Base-by-base conservation (phyloP, 2,113 vertebrate genomes). In the Rallus limicola region DNA sequence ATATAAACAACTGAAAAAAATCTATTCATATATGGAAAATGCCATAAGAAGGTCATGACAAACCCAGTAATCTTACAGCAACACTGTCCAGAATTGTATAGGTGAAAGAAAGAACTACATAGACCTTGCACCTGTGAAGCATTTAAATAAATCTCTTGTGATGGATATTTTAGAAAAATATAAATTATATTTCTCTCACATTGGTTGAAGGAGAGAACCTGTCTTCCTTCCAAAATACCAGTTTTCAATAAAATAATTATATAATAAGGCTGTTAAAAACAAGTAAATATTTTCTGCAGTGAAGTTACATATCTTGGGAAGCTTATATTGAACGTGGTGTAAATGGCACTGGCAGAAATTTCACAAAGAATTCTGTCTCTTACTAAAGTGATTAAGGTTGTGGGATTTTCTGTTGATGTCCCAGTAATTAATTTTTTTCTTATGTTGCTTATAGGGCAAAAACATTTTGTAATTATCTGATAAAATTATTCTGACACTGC, bases 401-500 rank as follows among this genome's bases (percentile, higher is more conserved):
- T 44, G 59, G 44, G 46, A 78, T 82, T 95, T 88, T 88, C 18
- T 28, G 31, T 53, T 31, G 63, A 55, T 81, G 63, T 29, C 60
- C 17, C 20, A 69, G 11, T 56, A 71, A 65, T 62, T 70, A 81
- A 14, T 34, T 40, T 79, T 79, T 38, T 55, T 48, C 59, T 68
- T 60, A 24, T 56, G n/a, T 71, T 95, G 72, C 69, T 97, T 76
- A 52, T 31, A 88, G 74, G 74, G 53, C 63, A 60, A 60, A 95
- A 84, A 77, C 0, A 34, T 94, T 89, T 65, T 70, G 38, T 50
- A 93, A 90, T 86, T 95, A 92, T 52, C 48, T 72, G 81, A 52
- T n/a, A 34, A 93, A 95, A 74, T 58, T 59, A 64, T 85, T 88
- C 76, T 93, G 84, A 80, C 21, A 28, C 59, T 69, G 88, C 82